phyloP scores from a whole-genome alignment of 2,113 vertebrate species.

The Seriola rivoliana region DNA sequence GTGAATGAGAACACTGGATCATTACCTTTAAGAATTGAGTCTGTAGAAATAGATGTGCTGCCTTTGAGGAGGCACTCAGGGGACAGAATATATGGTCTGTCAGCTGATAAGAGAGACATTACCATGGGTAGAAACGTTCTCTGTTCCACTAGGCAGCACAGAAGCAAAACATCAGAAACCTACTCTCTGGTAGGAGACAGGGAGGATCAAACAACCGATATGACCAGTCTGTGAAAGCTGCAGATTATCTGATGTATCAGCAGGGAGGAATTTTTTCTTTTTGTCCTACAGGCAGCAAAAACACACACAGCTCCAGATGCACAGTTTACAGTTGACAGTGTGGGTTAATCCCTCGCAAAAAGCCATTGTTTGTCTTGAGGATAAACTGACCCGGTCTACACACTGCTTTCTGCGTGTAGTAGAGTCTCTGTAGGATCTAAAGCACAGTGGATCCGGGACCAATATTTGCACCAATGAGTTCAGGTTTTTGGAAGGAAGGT shows the following conservation, averaged over 20 bases:
- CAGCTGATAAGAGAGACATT: slow-evolving; percentile 53
- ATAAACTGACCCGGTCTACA: slow-evolving; percentile 29
- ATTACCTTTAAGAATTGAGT: slow-evolving; percentile 50
- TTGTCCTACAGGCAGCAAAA: slow-evolving; percentile 20
- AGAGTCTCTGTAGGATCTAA: not conserved
- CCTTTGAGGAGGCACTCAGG: slow-evolving; percentile 70
- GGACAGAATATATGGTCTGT: slow-evolving; percentile 46
- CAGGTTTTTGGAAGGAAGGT: not conserved
- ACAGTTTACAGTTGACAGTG: slow-evolving; percentile 28
- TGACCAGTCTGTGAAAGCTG: slow-evolving; percentile 64
- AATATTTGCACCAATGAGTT: not conserved
- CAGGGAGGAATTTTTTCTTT: slow-evolving; percentile 11
- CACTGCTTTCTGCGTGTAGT: slow-evolving; percentile 2
- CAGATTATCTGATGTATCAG: slow-evolving; percentile 24
- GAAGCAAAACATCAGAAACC: slow-evolving; percentile 30
- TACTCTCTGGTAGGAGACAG: slow-evolving; percentile 24
- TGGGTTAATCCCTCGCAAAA: slow-evolving; percentile 18
- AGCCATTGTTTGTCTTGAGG: slow-evolving; percentile 46
- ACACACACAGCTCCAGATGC: slow-evolving; percentile 9
- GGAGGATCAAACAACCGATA: slow-evolving; percentile 50
- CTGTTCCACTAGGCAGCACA: slow-evolving; percentile 25
- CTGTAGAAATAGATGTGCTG: slow-evolving; percentile 58
- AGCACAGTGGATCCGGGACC: not conserved
- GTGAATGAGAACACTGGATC: slow-evolving; percentile 38
- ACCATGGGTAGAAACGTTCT: slow-evolving; percentile 21